Evolutionary conservation across 2,113 vertebrate genomes (phyloP), one percentile per base, ranked within the genome.

Genomic region (Ameiurus melas): DNA sequence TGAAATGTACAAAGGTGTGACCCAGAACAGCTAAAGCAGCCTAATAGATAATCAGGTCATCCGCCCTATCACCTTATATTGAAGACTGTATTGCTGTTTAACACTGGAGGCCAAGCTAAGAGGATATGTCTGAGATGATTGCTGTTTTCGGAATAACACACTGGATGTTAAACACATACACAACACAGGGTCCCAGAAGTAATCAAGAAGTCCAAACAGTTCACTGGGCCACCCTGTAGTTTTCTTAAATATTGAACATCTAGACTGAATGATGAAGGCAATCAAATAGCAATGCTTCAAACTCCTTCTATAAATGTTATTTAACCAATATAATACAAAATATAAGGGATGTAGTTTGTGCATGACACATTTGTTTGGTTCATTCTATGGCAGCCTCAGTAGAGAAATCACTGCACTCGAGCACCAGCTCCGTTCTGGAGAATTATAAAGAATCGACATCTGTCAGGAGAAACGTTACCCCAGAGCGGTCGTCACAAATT

Each of bases 1-100:
- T 94, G 86, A 93, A 91, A 93, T 93, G 90, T 89, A 91, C 90
- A 89, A 90, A 78, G 53, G 39, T 43, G 78, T 84, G 85, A 79
- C 73, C 83, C 51, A 80, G 30, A 81, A 58, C 82, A 80, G 73
- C 75, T 82, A 84, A 84, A 84, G 83, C 68, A 75, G 68, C 64
- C 60, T 62, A 81, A 77, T 73, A 81, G 89, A 85, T 87, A 81
- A 81, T 81, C 83, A 53, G 83, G 53, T 85, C 73, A 80, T 47
- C 75, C 47, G 39, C 83, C 73, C 89, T 47, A 85, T 85, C 70
- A 70, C 82, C 83, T 60, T 60, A 53, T 84, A 78, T 81, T 43
- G 86, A 70, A 90, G 30, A 83, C 75, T 55, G 43, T 57, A 39
- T 55, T 62, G n/a, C 86, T 82, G 57, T 53, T 71, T 87, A 80